A percentile compares a stretch with the other conserved stretches of the same genome.
Evolutionary conservation across 1,140 invertebrate genomes (phyloP).

Genomic region (Calephelis nemesis): DNA sequence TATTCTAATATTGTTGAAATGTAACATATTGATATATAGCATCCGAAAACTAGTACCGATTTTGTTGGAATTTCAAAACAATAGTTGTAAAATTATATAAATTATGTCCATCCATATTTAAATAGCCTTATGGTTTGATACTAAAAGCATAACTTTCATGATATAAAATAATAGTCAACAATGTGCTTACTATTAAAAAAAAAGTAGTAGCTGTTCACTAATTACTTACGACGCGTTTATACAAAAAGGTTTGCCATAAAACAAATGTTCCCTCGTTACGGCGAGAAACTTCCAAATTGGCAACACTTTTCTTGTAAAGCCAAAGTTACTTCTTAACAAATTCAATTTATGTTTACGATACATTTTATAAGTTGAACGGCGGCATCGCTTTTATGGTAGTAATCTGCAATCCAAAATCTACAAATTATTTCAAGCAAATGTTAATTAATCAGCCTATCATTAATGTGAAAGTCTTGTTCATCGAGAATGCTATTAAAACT

Average conservation of each 20-base stretch:
- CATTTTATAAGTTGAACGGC: background rate
- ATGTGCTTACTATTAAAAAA: background rate
- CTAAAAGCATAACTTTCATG: too few species aligned
- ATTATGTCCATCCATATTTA: too few species aligned
- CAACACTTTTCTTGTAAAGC: constrained; percentile 10
- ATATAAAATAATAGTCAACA: background rate
- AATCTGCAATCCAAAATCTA: background rate
- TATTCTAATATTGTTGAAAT: too few species aligned
- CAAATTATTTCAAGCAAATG: too few species aligned
- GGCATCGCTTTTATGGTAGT: background rate
- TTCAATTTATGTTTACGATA: constrained; percentile 12
- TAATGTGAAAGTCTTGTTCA: too few species aligned
- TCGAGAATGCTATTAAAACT: too few species aligned
- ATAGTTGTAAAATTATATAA: too few species aligned
- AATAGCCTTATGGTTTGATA: too few species aligned
- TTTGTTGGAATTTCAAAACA: too few species aligned
- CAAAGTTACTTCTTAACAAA: constrained; percentile 9
- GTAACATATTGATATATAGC: too few species aligned
- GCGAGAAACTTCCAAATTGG: constrained; percentile 9
- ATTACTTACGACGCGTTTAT: background rate
- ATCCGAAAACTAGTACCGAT: too few species aligned
- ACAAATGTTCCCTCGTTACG: background rate
- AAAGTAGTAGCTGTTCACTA: background rate
- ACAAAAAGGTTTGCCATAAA: constrained; percentile 5
- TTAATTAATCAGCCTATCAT: too few species aligned